Base-by-base conservation (phyloP, 2,113 vertebrate species). In the Mesembrinibis cayennensis region DNA sequence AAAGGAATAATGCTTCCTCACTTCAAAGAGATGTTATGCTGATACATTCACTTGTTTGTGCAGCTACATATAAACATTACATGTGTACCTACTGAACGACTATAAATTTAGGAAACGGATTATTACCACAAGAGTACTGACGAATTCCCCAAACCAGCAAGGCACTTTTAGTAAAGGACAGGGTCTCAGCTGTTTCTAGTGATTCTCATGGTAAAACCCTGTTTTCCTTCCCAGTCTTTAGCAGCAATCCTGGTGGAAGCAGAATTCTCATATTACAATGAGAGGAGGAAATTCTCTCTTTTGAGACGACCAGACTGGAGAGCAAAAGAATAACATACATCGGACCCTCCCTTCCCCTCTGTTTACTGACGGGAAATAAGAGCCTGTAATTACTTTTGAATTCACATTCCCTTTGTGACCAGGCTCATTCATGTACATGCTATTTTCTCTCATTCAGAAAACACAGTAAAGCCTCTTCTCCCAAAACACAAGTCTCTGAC, bases 361-460 rank as follows among this genome's bases (percentile, higher is more conserved):
- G 78, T 81, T 77, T 87, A 91, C 77, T 49, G n/a, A 72, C 1
- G 0, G 78, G 82, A 94, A 92, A 44, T 73, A 81, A 76, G 38
- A 87, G 61, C 52, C 61, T 91, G 50, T 66, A 82, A 93, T 86
- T 91, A 65, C 82, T 82, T 78, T 22, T 79, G 65, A 78, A 79
- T 61, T 85, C 55, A 47, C 45, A 56, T 82, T 88, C 61, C 61
- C 74, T 61, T 82, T 55, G 70, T 88, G 74, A 77, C 40, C 21
- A 78, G 55, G 25, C 61, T 88, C 70, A 88, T 90, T 94, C 79
- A 82, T 10, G 22, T 62, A 36, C 16, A 13, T 59, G 40, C 44
- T 87, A 84, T 84, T 96, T 94, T 94, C 36, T 77, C n/a, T 80
- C 89, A 94, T 69, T 92, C 73, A 92, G 56, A 81, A 87, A 89